Percentiles rank a stretch among this genome's conserved stretches.
These are phyloP conservation scores for Ethmia dodecea DNA, from an alignment of 2,888 invertebrate genomes.

Conservation along the genomic window DNA sequence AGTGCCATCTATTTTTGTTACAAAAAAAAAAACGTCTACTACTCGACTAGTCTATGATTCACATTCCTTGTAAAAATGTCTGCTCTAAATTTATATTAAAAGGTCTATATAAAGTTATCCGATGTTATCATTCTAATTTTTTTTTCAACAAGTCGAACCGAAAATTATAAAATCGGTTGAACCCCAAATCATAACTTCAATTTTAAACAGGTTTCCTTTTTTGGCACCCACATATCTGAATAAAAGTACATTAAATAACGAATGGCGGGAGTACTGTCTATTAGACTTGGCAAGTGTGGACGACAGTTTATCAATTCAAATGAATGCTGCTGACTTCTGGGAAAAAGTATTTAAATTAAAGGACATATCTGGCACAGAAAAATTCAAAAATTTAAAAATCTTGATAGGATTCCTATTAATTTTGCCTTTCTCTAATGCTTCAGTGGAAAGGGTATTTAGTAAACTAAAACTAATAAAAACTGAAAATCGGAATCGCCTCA, in stretches of 20 bases:
- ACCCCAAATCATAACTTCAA: neutral
- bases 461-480: slow-evolving; percentile 19
- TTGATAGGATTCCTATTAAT: slow-evolving; percentile 16
- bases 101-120: too few relatives aligned
- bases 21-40: too few relatives aligned
- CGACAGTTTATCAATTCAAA: neutral
- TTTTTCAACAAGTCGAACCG: too few relatives aligned
- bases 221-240: neutral
- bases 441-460: slow-evolving; percentile 22
- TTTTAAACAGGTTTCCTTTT: neutral
- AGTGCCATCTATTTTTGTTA: too few relatives aligned
- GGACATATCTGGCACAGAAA: neutral
- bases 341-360: neutral
- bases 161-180: neutral
- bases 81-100: too few relatives aligned
- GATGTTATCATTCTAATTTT: too few relatives aligned
- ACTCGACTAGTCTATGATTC: too few relatives aligned
- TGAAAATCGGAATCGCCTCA: slow-evolving; percentile 14
- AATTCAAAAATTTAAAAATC: slow-evolving; percentile 17
- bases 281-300: too few relatives aligned
- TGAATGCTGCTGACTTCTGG: neutral
- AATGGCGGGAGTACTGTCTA: slow-evolving; percentile 2
- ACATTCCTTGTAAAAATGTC: too few relatives aligned
- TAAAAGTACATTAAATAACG: neutral
- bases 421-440: slow-evolving; percentile 20